Conservation (phyloP, 2,888 invertebrate species). For the Catocala nupta region DNA sequence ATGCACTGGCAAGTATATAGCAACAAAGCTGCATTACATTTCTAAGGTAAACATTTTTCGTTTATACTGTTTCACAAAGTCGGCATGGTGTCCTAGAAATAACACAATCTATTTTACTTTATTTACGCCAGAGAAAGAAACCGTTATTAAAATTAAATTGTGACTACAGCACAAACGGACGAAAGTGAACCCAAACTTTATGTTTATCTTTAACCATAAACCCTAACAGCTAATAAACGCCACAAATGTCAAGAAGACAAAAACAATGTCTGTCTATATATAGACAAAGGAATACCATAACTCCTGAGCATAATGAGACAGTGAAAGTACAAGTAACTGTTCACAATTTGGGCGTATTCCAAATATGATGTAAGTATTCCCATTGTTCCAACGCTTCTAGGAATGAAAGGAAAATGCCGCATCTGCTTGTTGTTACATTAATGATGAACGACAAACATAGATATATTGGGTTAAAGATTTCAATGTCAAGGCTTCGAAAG, state of each 20-base stretch:
- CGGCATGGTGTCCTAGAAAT: background rate
- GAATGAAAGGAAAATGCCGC: conserved; percentile 14
- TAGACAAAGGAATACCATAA: conserved; percentile 16
- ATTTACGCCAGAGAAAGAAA: background rate
- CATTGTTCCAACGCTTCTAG: conserved; percentile 12
- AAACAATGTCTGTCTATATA: conserved; percentile 15
- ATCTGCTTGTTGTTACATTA: conserved; percentile 4
- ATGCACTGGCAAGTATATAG: no score
- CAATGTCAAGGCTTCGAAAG: background rate
- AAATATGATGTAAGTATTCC: conserved; percentile 25
- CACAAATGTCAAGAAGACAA: conserved; percentile 13
- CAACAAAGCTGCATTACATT: no score
- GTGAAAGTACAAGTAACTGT: conserved; percentile 34
- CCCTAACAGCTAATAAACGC: conserved; percentile 20
- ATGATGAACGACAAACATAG: background rate
- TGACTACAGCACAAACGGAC: conserved; percentile 7
- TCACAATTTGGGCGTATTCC: conserved; percentile 36
- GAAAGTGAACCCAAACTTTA: conserved; percentile 29
- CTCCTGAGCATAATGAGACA: conserved; percentile 13
- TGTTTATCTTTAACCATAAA: conserved; percentile 27
- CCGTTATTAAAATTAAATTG: conserved; percentile 14
- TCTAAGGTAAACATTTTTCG: background rate
- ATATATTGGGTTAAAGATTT: background rate
- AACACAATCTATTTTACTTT: background rate
- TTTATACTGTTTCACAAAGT: background rate